phyloP scores from a whole-genome alignment of 2,113 vertebrate genomes.

The Pollachius pollachius region DNA sequence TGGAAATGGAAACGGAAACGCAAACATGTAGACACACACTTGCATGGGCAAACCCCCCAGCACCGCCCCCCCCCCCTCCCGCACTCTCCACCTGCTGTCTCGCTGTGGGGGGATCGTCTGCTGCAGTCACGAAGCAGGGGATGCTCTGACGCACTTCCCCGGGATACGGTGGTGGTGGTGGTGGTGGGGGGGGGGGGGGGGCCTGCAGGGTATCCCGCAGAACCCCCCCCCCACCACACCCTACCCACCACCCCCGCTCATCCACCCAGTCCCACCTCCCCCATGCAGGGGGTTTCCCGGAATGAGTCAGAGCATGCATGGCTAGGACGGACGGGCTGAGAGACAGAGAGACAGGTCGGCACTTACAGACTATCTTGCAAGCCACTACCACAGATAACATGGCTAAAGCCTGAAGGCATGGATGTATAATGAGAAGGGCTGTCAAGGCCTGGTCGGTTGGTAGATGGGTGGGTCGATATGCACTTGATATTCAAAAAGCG shows the following conservation, averaged over 20 bases:
- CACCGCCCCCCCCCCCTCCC: neutral
- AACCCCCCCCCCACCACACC: constrained; percentile 2
- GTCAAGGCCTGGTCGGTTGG: no score
- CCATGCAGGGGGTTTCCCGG: constrained; percentile 25
- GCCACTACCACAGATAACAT: no score
- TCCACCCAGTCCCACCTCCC: neutral
- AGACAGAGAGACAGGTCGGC: no score
- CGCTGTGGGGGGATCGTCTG: constrained; percentile 10
- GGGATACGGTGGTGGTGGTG: neutral
- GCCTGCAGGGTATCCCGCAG: constrained; percentile 33
- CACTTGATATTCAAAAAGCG: no score
- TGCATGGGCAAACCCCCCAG: neutral
- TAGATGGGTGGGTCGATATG: no score
- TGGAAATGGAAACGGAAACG: neutral
- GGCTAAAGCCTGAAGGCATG: no score
- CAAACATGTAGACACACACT: constrained; percentile 8
- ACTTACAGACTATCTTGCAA: no score
- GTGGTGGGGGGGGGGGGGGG: neutral
- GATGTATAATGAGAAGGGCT: no score
- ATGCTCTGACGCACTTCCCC: constrained; percentile 25
- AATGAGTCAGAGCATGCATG: neutral
- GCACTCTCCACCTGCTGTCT: neutral
- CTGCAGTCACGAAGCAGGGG: constrained; percentile 37
- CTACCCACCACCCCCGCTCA: neutral
- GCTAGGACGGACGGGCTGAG: no score